A percentile compares a stretch with the other conserved stretches of the same genome.
Evolutionary conservation across 30 jellyfish, hydroid and myxozoan genomes (phyloP).

Genomic region (Hydra vulgaris): DNA sequence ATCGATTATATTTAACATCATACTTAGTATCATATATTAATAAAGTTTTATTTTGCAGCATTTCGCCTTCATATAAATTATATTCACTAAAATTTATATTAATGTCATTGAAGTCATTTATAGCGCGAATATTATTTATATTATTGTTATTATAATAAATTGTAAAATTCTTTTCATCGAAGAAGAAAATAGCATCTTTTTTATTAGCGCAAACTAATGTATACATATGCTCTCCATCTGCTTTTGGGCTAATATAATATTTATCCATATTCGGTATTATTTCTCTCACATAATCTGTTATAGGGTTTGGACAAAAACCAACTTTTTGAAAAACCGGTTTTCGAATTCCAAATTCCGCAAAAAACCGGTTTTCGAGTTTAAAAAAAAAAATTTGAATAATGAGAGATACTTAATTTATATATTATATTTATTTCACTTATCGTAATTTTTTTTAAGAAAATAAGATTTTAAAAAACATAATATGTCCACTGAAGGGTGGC

Average conservation of each 20-base stretch:
- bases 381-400: too few species aligned
- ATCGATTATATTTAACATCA: not conserved
- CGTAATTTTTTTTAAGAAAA: too few species aligned
- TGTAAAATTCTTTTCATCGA: not conserved
- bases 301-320: too few species aligned
- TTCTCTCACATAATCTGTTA: not conserved
- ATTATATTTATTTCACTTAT: too few species aligned
- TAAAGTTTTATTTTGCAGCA: not conserved
- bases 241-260: not conserved
- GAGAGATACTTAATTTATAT: too few species aligned
- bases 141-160: too few species aligned
- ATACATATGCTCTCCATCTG: not conserved
- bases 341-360: too few species aligned
- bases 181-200: not conserved
- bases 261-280: not conserved
- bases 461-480: too few species aligned
- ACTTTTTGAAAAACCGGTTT: too few species aligned
- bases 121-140: not conserved
- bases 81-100: not conserved
- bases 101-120: too few species aligned
- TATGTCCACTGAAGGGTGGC: too few species aligned
- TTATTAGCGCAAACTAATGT: not conserved
- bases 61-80: not conserved
- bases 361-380: too few species aligned
- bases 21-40: not conserved